Conservation (phyloP, 2,888 invertebrate genomes). For the Xiphydria camelus region DNA sequence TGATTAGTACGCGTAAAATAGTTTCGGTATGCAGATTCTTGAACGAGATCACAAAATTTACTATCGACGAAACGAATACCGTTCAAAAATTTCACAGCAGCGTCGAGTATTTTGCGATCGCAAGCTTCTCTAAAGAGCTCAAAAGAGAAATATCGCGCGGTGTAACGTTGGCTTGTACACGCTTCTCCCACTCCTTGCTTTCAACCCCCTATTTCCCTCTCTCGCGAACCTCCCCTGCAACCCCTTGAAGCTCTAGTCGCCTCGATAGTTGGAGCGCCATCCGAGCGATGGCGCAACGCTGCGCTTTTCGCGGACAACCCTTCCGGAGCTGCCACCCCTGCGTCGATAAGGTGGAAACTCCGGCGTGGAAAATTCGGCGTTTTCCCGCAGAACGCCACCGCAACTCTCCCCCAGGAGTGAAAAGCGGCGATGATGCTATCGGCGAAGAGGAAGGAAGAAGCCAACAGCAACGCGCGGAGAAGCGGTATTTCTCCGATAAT, state of each 20-base stretch:
- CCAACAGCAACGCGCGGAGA: constrained; percentile 34
- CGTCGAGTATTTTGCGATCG: too few species aligned
- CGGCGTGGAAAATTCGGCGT: not conserved
- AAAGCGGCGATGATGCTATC: too few species aligned
- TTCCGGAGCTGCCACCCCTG: constrained; percentile 11
- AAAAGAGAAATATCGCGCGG: constrained; percentile 7
- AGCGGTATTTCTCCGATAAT: constrained; percentile 39
- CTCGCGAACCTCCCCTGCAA: constrained; percentile 23
- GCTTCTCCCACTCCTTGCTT: constrained; percentile 26
- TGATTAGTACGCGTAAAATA: too few species aligned
- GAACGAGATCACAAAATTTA: too few species aligned
- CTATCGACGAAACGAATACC: too few species aligned
- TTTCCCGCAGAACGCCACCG: too few species aligned
- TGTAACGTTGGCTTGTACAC: constrained; percentile 40
- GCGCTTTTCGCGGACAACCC: constrained; percentile 28
- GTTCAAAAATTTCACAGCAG: too few species aligned
- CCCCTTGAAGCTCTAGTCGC: constrained; percentile 26
- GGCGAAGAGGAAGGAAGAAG: too few species aligned
- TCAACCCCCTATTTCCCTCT: constrained; percentile 13
- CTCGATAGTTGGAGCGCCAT: constrained; percentile 27
- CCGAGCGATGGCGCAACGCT: constrained; percentile 45
- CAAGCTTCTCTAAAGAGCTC: too few species aligned
- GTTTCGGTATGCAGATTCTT: too few species aligned
- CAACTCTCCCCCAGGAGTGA: too few species aligned
- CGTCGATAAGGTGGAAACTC: constrained; percentile 42